Base-by-base conservation (phyloP, 2,113 vertebrate species). In the Sander vitreus region DNA sequence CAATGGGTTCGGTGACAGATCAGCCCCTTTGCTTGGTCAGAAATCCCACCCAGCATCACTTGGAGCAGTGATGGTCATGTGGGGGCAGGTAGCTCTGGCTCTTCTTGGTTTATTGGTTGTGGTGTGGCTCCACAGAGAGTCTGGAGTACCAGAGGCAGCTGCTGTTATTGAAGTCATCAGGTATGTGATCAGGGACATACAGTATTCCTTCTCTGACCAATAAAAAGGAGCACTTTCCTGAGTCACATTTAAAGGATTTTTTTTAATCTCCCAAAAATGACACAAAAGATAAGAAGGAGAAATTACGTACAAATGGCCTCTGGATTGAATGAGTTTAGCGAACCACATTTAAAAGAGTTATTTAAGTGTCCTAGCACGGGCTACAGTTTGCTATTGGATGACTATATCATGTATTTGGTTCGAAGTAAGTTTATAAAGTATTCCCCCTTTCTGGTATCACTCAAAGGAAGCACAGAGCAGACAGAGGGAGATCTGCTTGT, bases 61-160 rank as follows among this genome's bases (percentile, higher is more conserved):
- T 43, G 53, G 74, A 82, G 64, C 39, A 21, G 64, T 25, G 73
- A 55, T 12, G 73, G 15, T 68, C 33, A 6, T 6, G 58, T 39
- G 55, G 78, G 47, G 75, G 60, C 72, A 15, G 33, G 72, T 7
- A n/a, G 70, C 55, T 65, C 51, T 36, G 50, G 53, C 57, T 82
- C 63, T 5, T 81, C 25, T 67, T 62, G 39, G 25, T 81, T 88
- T 73, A 63, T 76, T 88, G 78, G 57, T 76, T 66, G 53, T 43
- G 25, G 57, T n/a, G 43, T 14, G 63, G 27, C 59, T 80, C 63
- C 58, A 21, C 21, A 39, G 47, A 45, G 63, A 78, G 78, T 21
- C 27, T 21, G 51, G 21, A 76, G 30, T 4, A 68, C 15, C 54
- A 62, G 57, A 66, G 68, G 57, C 76, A 86, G 88, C 76, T 84